Evolutionary conservation across 2,113 vertebrate genomes (phyloP), one percentile per base, ranked within the genome.

Genomic region (Protomyctophum bolini): DNA sequence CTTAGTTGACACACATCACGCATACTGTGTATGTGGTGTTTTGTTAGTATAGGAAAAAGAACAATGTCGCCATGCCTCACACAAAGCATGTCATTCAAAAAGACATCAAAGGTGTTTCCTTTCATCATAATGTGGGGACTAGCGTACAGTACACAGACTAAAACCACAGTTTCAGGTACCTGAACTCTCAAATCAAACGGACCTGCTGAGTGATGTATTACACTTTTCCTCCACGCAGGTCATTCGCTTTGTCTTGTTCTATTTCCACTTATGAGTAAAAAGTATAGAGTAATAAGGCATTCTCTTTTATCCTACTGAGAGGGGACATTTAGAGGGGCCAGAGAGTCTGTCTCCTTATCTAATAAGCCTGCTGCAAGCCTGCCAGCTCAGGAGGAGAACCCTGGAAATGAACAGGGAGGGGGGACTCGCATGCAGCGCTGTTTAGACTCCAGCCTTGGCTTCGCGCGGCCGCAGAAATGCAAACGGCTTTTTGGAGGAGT

Each of bases 271-370:
- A 79, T 63, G 82, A 71, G 73, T 81, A 86, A 84, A 71, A 57
- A 11, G 71, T 68, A 79, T 71, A 71, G 77, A 82, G 84, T 83
- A 77, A 86, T 21, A 21, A 87, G 86, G 83, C 72, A 87, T 84
- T 87, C 94, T 93, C 93, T 86, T 88, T 85, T 80, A 78, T 83
- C 80, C 86, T 77, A 77, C 87, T 88, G 85, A 86, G 89, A 89
- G 85, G 21, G 75, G 80, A 85, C 89, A 86, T 88, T 88, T 86
- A 89, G 85, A 86, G 83, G 86, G 88, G 86, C 86, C 88, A 87
- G 81, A 76, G 82, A 87, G 90, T 90, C 88, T 89, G 86, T 89
- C 85, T 91, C 89, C 85, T 92, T 89, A 91, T 92, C 87, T 89
- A 90, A 87, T 88, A 88, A 90, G 86, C 73, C 81, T 82, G 87